A percentile compares a stretch with the other conserved stretches of the same genome.
Conservation (phyloP, 2,888 invertebrate genomes). For the Ochropleura plecta region DNA sequence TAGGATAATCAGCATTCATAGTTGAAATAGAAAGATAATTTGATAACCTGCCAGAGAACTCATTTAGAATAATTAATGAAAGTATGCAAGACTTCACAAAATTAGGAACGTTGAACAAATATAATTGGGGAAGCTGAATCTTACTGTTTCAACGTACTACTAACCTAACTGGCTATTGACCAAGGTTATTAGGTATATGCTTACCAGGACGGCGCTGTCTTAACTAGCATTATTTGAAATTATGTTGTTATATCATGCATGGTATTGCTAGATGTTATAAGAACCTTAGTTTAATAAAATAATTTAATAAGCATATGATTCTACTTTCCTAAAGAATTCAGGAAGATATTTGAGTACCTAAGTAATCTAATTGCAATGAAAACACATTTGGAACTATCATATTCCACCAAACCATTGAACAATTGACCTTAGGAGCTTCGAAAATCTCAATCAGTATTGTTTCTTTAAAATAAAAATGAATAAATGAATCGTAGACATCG, state of each 20-base stretch:
- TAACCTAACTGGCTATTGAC: slow-evolving; percentile 9
- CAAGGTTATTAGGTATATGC: not conserved
- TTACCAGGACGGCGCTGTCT: not conserved
- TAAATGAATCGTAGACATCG: slow-evolving; percentile 13
- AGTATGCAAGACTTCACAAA: slow-evolving; percentile 2
- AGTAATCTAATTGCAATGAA: not conserved
- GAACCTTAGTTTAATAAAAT: too few species aligned
- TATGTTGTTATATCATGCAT: too few species aligned
- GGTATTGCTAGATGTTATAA: too few species aligned
- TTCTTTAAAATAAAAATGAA: not conserved
- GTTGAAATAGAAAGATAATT: slow-evolving; percentile 22
- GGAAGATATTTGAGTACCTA: not conserved
- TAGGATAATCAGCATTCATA: not conserved
- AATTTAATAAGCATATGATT: not conserved
- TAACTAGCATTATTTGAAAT: not conserved
- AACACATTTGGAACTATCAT: not conserved
- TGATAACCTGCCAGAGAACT: slow-evolving; percentile 26
- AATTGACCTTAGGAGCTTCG: not conserved
- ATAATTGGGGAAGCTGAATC: not conserved
- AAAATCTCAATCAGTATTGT: not conserved
- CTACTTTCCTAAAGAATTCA: not conserved
- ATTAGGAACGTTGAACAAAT: not conserved
- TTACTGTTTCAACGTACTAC: not conserved
- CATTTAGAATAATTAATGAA: slow-evolving; percentile 7
- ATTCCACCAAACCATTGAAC: not conserved